Evolutionary conservation across 2,113 vertebrate species (phyloP).

Genomic region (Proteles cristata): DNA sequence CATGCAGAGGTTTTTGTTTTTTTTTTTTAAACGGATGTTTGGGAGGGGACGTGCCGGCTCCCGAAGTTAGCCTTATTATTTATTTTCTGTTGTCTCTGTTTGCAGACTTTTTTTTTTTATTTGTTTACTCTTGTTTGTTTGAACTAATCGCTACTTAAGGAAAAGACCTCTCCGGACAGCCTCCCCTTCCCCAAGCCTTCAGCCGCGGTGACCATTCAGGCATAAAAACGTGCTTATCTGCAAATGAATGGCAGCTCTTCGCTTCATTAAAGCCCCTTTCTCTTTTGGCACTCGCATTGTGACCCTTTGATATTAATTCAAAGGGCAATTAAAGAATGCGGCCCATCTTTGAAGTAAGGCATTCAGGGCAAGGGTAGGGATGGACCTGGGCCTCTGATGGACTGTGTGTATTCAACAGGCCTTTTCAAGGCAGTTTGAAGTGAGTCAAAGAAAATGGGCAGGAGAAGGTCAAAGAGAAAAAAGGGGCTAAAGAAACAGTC

Average conservation of each 20-base stretch:
- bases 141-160: conserved; percentile 88
- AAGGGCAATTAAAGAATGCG: conserved; percentile 99
- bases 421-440: conserved; percentile 98
- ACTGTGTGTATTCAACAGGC: conserved; percentile 96
- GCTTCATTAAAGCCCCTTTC: conserved; percentile 99
- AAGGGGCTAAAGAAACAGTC: conserved; percentile 97
- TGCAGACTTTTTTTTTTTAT: conserved; percentile 80
- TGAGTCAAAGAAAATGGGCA: conserved; percentile 99
- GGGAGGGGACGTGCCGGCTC: background rate
- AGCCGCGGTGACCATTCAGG: conserved; percentile 87
- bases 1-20: background rate
- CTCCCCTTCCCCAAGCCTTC: conserved; percentile 85
- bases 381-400: conserved; percentile 98
- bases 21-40: background rate
- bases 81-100: conserved; percentile 82
- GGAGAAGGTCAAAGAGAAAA: conserved; percentile 99
- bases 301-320: conserved; percentile 99
- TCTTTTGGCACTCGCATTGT: conserved; percentile 99
- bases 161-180: conserved; percentile 66
- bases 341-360: conserved; percentile 99
- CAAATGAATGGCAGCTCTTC: conserved; percentile 99
- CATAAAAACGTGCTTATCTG: conserved; percentile 99
- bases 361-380: conserved; percentile 95
- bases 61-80: conserved; percentile 68
- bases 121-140: conserved; percentile 92